Evolutionary conservation across 35 echinoderm and acorn worm species (phyloP), one percentile per base, ranked within the genome.

Genomic region (Patiria miniata): DNA sequence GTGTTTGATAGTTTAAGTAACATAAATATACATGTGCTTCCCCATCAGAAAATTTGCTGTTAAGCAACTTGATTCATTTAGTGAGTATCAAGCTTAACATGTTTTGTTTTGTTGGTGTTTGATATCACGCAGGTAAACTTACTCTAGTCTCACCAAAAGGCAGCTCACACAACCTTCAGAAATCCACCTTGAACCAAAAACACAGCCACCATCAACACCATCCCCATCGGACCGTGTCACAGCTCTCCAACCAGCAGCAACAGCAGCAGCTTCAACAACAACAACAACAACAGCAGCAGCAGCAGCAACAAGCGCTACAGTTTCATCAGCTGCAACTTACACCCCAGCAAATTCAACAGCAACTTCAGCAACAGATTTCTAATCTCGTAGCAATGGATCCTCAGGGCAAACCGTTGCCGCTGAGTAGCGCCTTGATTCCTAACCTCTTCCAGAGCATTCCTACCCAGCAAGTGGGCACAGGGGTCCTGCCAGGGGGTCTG

Each of bases 381-480:
- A 95, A 91, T 80, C 58, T 95, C 26, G 87, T 95, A 9, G 85
- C 84, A 30, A 91, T 83, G 29, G 93, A 95, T 58, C 80, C 83
- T 76, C 89, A 90, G 51, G 93, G 93, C 78, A 90, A 91, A 53
- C 79, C 89, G 10, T 50, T 95, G 51, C 85, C 90, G n/a, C 86
- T 92, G 26, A 28, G 40, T 36, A 87, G 88, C 29, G 60, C 93
- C 42, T 82, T 86, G 32, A 82, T 90, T 19, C 88, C 87, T 40
- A 80, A 54, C 82, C 51, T 85, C 83, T 40, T 87, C 78, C 68
- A 59, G 80, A 59, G 80, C 88, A 78, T 86, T 86, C 79, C 89
- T 52, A 79, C 84, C 87, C 83, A 85, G 39, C 65, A 85, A 68
- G 65, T 68, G 37, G 18, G 58, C 37, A 79, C 40, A 23, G 80